Evolutionary conservation across 2,888 invertebrate species (phyloP).

Genomic region (Prosopocoilus inquinatus): DNA sequence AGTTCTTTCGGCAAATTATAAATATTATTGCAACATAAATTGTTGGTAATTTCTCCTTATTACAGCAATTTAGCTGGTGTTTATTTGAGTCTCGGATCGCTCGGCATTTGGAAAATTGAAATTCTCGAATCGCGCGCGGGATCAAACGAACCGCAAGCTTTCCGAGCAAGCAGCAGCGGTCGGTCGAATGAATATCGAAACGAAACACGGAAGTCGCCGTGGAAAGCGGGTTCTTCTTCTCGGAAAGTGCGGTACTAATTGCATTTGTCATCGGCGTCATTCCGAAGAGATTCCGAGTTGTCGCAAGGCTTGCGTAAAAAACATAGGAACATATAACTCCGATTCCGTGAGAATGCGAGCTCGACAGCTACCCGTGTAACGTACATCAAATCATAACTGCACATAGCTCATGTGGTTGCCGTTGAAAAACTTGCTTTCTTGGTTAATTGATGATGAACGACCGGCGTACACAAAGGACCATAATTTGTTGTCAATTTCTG

Average conservation of each 20-base stretch:
- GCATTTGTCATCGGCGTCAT: constrained; percentile 28
- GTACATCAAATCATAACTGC: constrained; percentile 36
- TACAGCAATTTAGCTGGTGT: constrained; percentile 43
- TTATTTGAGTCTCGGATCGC: constrained; percentile 37
- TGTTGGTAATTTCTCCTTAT: constrained; percentile 47
- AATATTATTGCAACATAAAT: constrained; percentile 48
- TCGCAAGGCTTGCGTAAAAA: constrained; percentile 24
- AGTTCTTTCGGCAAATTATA: constrained; percentile 34
- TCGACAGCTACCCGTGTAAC: constrained; percentile 35
- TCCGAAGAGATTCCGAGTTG: constrained; percentile 25
- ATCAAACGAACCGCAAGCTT: constrained; percentile 41
- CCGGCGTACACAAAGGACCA: constrained; percentile 50
- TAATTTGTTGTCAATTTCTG: constrained; percentile 54
- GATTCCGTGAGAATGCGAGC: constrained; percentile 31
- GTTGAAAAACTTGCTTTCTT: constrained; percentile 38
- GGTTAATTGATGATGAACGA: constrained; percentile 52
- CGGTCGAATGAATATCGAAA: constrained; percentile 1
- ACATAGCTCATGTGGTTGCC: constrained; percentile 31
- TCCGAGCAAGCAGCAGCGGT: background rate
- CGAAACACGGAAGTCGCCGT: background rate
- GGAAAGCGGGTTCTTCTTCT: constrained; percentile 9
- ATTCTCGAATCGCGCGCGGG: constrained; percentile 36
- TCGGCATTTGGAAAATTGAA: constrained; percentile 47
- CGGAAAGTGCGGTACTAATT: constrained; percentile 27
- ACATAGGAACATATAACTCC: constrained; percentile 25